Base-by-base conservation (phyloP, 92 coral and sea anemone species). In the Bergia puertoricense region DNA sequence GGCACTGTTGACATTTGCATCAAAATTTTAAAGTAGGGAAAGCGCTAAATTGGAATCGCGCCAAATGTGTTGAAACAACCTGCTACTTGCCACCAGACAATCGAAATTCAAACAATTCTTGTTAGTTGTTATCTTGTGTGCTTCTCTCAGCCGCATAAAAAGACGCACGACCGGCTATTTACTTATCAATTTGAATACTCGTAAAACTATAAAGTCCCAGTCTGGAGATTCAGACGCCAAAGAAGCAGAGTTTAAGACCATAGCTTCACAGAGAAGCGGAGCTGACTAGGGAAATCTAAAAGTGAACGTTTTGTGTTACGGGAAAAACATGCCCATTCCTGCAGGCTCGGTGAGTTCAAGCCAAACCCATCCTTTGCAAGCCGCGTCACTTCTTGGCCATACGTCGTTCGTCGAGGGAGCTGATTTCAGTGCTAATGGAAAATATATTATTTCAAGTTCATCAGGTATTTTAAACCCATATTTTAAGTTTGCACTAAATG, bases 341-440 rank as follows among this genome's bases (percentile, higher is more conserved):
- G 88, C 91, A 65, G 93, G 90, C 46, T 88, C 88, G 48, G 83
- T 68, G 62, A 92, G 90, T 94, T 94, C 95, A 6, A 87, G 79
- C 68, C 80, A 59, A 15, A 80, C 90, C 8, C 98, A 95, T 81
- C 96, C 95, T 15, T 90, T 95, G 65, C 91, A 92, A 82, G 99
- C 99, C 10, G 99, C 99, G 5, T 91, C 96, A 36, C 90, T 96
- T 66, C 45, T 92, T 59, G 99, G 99, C 73, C 98, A 93, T 83
- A 93, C 96, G 65, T 88, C 96, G 75, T 93, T 93, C 76, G 95
- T 96, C 8, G 99, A 96, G 79, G 99, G 99, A 78, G 98, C 96
- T 0, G 95, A 95, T 54, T 96, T 96, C 88, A 96, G 98, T 85
- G 92, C 94, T 76, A 96, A 96, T 86, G 99, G 99, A 54, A 96